Conservation (phyloP, 1,140 invertebrate genomes). For the Halictus rubicundus region DNA sequence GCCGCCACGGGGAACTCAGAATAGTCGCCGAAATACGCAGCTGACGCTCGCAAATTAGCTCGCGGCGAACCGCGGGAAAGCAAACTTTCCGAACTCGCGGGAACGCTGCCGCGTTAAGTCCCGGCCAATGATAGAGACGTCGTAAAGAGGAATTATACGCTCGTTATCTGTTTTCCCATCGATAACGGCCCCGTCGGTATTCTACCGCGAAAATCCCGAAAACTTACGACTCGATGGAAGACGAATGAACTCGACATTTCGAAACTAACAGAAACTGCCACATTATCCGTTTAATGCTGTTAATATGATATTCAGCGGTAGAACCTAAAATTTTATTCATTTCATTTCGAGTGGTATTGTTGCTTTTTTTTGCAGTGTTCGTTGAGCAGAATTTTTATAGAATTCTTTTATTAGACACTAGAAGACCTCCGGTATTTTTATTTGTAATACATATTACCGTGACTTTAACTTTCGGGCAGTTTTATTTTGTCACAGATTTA, state of each 20-base stretch:
- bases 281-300: neutral
- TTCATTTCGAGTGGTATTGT: no score
- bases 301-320: no score
- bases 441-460: no score
- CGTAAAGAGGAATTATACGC: conserved; percentile 38
- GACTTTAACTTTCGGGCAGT: no score
- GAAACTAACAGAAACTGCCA: neutral
- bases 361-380: no score
- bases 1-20: conserved; percentile 51
- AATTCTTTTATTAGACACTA: no score
- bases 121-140: conserved; percentile 49
- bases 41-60: conserved; percentile 65
- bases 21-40: conserved; percentile 63
- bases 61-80: conserved; percentile 52
- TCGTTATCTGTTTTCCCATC: conserved; percentile 34
- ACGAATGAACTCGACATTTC: neutral
- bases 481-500: no score
- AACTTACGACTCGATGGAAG: conserved; percentile 8
- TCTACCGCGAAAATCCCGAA: conserved; percentile 21
- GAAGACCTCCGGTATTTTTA: no score
- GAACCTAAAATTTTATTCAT: no score
- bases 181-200: conserved; percentile 14
- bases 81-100: conserved; percentile 50
- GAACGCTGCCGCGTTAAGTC: conserved; percentile 36
- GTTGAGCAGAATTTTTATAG: no score